Conservation (phyloP, 2,888 invertebrate genomes). For the Calameuta filiformis region DNA sequence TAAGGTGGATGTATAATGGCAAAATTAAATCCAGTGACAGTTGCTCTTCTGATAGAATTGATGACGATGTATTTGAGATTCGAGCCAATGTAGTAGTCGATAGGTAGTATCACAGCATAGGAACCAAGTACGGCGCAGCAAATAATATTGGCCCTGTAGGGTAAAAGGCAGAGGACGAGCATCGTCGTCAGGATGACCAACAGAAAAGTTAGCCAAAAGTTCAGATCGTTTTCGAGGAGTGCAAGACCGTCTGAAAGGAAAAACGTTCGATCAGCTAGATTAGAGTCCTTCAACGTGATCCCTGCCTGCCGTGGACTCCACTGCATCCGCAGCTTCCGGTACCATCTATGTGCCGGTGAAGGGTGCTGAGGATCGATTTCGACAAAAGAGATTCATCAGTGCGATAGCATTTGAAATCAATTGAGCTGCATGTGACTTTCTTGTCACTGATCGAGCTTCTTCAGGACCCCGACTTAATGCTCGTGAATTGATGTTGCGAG, state of each 20-base stretch:
- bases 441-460: background rate
- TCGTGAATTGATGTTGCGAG: background rate
- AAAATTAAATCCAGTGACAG: slow-evolving; percentile 70
- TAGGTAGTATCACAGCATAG: slow-evolving; percentile 71
- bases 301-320: background rate
- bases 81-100: slow-evolving; percentile 75
- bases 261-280: slow-evolving; percentile 25
- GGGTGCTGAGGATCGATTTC: background rate
- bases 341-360: background rate
- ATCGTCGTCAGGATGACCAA: slow-evolving; percentile 68
- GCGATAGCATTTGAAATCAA: background rate
- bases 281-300: background rate
- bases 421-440: background rate
- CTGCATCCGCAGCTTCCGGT: background rate
- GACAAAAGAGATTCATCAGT: background rate
- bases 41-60: slow-evolving; percentile 74
- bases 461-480: background rate
- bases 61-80: slow-evolving; percentile 77
- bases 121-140: slow-evolving; percentile 75
- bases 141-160: slow-evolving; percentile 72
- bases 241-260: slow-evolving; percentile 64
- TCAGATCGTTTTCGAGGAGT: slow-evolving; percentile 68
- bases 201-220: slow-evolving; percentile 75
- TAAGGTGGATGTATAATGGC: slow-evolving; percentile 73
- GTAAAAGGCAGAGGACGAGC: slow-evolving; percentile 67